Evolutionary conservation across 2,113 vertebrate species (phyloP).

Genomic region (Neopipo cinnamomea): DNA sequence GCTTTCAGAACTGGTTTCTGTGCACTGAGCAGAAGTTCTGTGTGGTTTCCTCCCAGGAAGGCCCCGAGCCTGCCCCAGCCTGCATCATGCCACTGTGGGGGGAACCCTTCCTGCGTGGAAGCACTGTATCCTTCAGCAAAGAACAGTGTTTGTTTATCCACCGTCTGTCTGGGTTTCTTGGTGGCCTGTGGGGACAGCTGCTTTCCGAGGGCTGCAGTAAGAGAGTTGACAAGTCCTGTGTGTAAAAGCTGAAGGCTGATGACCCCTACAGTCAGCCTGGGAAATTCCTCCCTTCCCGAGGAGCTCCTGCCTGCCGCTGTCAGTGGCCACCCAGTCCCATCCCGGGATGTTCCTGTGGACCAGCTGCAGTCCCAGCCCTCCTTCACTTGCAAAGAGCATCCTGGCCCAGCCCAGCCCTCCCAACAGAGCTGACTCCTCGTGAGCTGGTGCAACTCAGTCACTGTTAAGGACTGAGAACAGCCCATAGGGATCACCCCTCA

Average conservation of each 20-base stretch:
- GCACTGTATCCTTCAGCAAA: not conserved
- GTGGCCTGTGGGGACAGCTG: not conserved
- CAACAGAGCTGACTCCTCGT: rapidly evolving
- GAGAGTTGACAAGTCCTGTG: not conserved
- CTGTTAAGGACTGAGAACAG: not conserved
- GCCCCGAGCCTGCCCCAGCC: not conserved
- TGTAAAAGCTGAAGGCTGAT: slow-evolving; percentile 46
- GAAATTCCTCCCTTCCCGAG: not conserved
- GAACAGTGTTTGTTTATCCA: not conserved
- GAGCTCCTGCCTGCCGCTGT: rapidly evolving
- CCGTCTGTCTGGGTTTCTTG: not conserved
- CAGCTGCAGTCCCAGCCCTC: rapidly evolving
- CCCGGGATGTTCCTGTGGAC: rapidly evolving
- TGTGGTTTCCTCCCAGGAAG: not conserved
- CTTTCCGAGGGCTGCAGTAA: not conserved
- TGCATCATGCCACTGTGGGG: not conserved
- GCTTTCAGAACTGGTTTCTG: not conserved
- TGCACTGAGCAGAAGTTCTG: not conserved
- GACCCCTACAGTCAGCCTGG: slow-evolving; percentile 51
- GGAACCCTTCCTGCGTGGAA: not conserved
- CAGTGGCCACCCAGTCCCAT: rapidly evolving
- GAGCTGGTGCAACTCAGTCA: not conserved
- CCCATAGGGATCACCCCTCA: rapidly evolving
- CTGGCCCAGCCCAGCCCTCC: rapidly evolving
- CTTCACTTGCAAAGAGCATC: not conserved